Conservation (phyloP, 1,140 invertebrate species). For the Andrena cerasifolii region DNA sequence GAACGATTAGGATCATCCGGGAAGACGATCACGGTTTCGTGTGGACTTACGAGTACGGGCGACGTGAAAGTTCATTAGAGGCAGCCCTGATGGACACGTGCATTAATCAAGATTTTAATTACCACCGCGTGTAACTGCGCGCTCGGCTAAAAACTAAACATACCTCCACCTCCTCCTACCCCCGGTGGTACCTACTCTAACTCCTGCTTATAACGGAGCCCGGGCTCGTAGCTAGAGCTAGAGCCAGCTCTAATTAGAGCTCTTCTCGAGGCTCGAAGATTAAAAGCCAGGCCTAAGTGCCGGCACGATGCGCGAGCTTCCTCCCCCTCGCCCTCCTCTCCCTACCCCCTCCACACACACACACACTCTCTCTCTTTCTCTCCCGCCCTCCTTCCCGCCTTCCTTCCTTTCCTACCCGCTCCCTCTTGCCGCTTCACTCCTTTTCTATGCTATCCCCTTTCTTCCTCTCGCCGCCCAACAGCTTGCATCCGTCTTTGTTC, state of each 20-base stretch:
- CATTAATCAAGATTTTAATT: conserved; percentile 82
- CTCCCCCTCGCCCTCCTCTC: conserved; percentile 16
- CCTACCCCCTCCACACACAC: not conserved
- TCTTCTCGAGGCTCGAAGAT: conserved; percentile 77
- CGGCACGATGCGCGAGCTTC: conserved; percentile 67
- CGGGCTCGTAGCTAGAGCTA: conserved; percentile 68
- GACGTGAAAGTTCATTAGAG: conserved; percentile 71
- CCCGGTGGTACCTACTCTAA: conserved; percentile 65
- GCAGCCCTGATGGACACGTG: conserved; percentile 78
- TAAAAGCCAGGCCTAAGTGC: conserved; percentile 79
- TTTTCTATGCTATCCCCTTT: conserved; percentile 13
- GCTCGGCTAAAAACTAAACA: conserved; percentile 79
- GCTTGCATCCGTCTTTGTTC: not conserved
- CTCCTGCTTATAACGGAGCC: conserved; percentile 70
- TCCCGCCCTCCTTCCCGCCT: no score
- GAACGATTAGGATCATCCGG: conserved; percentile 52
- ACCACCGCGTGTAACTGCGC: conserved; percentile 77
- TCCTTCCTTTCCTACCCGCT: conserved; percentile 4
- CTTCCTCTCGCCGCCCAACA: not conserved
- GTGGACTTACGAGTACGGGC: conserved; percentile 67
- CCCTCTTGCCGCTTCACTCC: conserved; percentile 10
- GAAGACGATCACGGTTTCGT: conserved; percentile 67
- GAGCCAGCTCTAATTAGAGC: conserved; percentile 79
- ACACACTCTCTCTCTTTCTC: conserved; percentile 36
- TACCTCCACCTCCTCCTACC: conserved; percentile 58